Evolutionary conservation across 2,113 vertebrate genomes (phyloP), one percentile per base, ranked within the genome.

Genomic region (Petrocephalus zakoni): DNA sequence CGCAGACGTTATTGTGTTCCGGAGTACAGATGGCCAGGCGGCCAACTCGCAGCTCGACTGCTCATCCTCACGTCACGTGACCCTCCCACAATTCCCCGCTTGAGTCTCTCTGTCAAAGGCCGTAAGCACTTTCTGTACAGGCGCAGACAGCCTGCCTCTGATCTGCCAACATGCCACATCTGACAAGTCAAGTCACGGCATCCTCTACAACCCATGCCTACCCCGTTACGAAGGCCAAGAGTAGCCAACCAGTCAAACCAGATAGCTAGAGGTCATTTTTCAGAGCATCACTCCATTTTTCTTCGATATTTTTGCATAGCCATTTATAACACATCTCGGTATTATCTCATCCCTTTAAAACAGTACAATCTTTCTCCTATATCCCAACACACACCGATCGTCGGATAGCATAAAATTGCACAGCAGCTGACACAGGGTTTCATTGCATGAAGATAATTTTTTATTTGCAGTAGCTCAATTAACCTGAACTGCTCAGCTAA

Each of bases 61-160:
- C 6, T 75, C 61, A 6, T 88, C 22, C 25, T 52, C 51, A 34
- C 29, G 19, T 17, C 52, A n/a, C 0, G 21, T 15, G 10, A 10
- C 22, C 64, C 64, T 22, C 29, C 29, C 34, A 49, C 25, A 19
- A 9, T 22, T 37, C 25, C 87, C 61, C 52, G 61, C n/a, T 51
- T 78, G 46, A 72, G 61, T 3, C 5, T 29, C 11, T 75, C 61
- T n/a, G 22, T 88, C 49, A 22, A 72, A 49, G 68, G 34, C 49
- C 68, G 87, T 49, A 78, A 52, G n/a, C 61, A 81, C 42, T 81
- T 88, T 19, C 46, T 78, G 46, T 81, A 88, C n/a, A 52, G 51
- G 29, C 61, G 52, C 10, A 34, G 25, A 49, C 15, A 15, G 61
- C 17, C 64, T 87, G 21, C 37, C 9, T 11, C 25, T 37, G n/a